phyloP scores from a whole-genome alignment of 2,797 vertebrate species.

The Chromobotia macracanthus region DNA sequence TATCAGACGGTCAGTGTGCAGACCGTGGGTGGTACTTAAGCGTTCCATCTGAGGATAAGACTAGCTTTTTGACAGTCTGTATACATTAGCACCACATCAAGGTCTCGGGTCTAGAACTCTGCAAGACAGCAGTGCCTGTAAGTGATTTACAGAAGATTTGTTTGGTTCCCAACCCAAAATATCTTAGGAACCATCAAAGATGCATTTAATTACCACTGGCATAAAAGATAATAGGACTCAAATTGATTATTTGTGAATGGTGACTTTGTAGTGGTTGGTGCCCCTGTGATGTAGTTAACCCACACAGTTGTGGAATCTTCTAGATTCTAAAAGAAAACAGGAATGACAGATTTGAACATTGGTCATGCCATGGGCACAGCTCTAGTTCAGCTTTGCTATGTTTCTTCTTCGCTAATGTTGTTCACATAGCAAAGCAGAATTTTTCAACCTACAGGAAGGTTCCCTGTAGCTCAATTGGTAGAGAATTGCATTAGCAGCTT shows the following conservation, averaged over 20 bases:
- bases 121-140: background rate
- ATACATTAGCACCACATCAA: background rate
- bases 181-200: background rate
- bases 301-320: background rate
- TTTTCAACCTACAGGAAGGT: no score
- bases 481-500: no score
- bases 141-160: background rate
- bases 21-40: background rate
- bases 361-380: background rate
- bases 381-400: no score
- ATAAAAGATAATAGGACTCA: background rate
- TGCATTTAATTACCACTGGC: background rate
- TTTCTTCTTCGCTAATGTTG: no score
- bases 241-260: background rate
- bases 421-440: no score
- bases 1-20: background rate
- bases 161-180: background rate
- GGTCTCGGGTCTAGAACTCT: background rate
- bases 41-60: background rate
- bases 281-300: background rate
- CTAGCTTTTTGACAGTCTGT: background rate
- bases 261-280: conserved; percentile 7
- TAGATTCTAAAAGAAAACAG: no score
- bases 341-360: background rate
- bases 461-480: no score